Evolutionary conservation across 2,113 vertebrate species (phyloP).

Genomic region (Isurus oxyrinchus): DNA sequence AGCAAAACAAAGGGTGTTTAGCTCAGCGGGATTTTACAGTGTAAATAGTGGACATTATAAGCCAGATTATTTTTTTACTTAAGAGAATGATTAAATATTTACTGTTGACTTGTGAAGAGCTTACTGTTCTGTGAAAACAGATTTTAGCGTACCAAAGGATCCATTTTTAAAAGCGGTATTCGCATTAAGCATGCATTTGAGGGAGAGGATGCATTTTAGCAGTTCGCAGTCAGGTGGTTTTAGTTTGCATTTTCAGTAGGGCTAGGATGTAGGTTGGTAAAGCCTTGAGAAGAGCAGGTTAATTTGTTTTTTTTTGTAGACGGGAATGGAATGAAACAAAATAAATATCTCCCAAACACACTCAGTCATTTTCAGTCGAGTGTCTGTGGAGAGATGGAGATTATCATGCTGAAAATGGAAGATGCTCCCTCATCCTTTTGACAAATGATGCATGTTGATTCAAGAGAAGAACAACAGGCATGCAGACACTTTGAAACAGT

Average conservation of each 20-base stretch:
- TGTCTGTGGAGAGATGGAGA: slow-evolving; percentile 8
- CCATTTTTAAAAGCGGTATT: not conserved
- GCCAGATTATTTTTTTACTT: not conserved
- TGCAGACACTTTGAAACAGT: slow-evolving; percentile 35
- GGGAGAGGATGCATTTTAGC: not conserved
- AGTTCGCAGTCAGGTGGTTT: not conserved
- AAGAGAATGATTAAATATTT: not conserved
- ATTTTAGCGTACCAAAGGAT: not conserved
- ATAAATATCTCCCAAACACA: slow-evolving; percentile 12
- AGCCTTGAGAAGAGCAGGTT: not conserved
- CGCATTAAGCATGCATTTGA: not conserved
- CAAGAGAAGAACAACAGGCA: slow-evolving; percentile 8
- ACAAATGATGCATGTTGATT: slow-evolving; percentile 37
- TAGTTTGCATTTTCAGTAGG: not conserved
- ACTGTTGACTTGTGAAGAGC: not conserved
- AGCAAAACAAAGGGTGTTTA: not conserved
- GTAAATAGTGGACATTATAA: too few species aligned
- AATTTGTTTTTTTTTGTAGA: not conserved
- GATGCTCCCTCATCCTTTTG: slow-evolving; percentile 21
- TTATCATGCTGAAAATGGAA: slow-evolving; percentile 27
- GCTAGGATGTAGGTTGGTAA: not conserved
- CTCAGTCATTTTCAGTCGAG: slow-evolving; percentile 23
- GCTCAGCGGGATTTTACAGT: not conserved
- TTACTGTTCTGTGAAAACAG: not conserved
- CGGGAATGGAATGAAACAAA: slow-evolving; percentile 24